Evolutionary conservation across 2,888 invertebrate species (phyloP).

Genomic region (Trileptium ribeirensis): DNA sequence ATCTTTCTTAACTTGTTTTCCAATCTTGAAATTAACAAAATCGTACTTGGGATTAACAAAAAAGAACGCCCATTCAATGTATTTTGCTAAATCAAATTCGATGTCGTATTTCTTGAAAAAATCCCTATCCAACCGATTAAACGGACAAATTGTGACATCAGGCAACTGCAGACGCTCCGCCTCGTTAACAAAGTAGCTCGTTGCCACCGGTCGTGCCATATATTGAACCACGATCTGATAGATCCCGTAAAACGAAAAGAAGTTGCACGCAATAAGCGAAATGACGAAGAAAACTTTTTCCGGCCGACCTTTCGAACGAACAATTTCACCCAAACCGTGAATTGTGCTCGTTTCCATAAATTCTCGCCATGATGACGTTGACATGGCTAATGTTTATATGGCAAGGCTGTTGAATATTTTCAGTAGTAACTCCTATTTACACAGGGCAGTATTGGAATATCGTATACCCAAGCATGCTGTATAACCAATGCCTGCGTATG

Average conservation of each 20-base stretch:
- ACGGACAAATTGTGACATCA: constrained; percentile 15
- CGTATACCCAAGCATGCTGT: too few species aligned
- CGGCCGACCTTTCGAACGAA: not conserved
- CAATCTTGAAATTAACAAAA: not conserved
- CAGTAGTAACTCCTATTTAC: too few species aligned
- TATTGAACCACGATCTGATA: constrained; percentile 10
- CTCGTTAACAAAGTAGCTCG: not conserved
- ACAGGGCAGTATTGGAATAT: too few species aligned
- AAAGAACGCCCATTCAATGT: constrained; percentile 13
- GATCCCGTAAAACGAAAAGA: not conserved
- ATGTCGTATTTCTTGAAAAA: not conserved
- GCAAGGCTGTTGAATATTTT: too few species aligned
- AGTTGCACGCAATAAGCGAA: not conserved
- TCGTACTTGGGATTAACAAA: constrained; percentile 1
- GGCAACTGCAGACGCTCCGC: not conserved
- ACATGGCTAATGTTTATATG: not conserved
- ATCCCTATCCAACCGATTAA: constrained; percentile 3
- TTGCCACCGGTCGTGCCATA: constrained; percentile 13
- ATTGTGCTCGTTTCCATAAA: constrained; percentile 13
- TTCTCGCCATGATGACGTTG: not conserved
- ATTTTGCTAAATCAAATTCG: not conserved
- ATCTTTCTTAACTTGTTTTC: not conserved
- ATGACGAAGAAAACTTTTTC: not conserved
- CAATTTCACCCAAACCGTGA: constrained; percentile 13
- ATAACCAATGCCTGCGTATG: too few species aligned